These are phyloP conservation scores for Phylloscopus whistleri DNA, from an alignment of 2,113 vertebrate species.

Conservation along the genomic window DNA sequence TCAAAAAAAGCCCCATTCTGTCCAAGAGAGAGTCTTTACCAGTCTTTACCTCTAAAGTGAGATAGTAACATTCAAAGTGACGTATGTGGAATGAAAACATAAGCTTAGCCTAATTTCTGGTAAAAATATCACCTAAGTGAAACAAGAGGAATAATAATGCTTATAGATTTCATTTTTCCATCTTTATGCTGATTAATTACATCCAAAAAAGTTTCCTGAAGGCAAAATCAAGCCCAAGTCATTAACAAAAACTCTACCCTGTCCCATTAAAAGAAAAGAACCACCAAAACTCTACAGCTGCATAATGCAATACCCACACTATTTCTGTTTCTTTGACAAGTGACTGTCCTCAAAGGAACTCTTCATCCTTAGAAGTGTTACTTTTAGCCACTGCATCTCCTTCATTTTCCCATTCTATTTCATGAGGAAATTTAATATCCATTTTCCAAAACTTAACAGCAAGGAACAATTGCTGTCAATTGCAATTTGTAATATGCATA, in stretches of 20 bases:
- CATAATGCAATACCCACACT: too few species aligned
- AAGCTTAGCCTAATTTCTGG: not conserved
- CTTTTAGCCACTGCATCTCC: not conserved
- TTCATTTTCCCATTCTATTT: not conserved
- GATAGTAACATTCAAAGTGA: not conserved
- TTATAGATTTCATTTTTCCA: not conserved
- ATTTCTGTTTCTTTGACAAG: not conserved
- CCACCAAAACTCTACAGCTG: not conserved
- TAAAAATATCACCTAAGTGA: not conserved
- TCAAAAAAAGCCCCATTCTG: accelerated
- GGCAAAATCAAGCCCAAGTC: not conserved
- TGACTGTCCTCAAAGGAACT: not conserved
- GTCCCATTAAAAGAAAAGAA: not conserved
- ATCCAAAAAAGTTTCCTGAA: not conserved
- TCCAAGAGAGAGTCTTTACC: too few species aligned
- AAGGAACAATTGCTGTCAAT: not conserved
- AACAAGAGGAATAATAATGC: not conserved
- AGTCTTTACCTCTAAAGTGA: not conserved
- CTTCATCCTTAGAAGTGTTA: not conserved
- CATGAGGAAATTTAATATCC: not conserved
- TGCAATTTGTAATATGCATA: not conserved
- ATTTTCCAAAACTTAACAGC: not conserved
- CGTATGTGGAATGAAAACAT: not conserved
- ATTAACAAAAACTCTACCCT: not conserved
- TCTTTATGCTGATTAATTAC: not conserved